These are phyloP conservation scores for Pangasianodon hypophthalmus DNA, from an alignment of 2,113 vertebrate species.

Conservation along the genomic window DNA sequence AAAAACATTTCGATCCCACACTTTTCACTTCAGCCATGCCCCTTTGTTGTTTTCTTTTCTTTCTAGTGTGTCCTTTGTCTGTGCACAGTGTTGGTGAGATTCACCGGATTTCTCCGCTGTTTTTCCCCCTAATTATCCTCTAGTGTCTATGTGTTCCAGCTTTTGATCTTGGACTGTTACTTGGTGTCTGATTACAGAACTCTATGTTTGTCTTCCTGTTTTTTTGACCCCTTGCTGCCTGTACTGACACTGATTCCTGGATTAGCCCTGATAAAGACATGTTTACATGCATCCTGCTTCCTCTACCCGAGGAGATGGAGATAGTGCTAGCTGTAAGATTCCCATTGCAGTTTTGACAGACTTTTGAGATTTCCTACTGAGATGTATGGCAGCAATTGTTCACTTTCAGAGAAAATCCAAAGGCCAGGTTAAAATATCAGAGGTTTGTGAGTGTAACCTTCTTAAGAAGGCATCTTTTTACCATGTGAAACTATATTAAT, in stretches of 20 bases:
- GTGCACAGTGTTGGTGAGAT: neutral
- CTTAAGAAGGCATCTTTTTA: neutral
- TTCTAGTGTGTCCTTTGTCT: neutral
- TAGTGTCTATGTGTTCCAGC: neutral
- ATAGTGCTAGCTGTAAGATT: neutral
- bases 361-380: neutral
- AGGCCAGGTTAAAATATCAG: neutral
- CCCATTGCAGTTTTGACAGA: neutral
- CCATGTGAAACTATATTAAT: neutral
- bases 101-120: neutral
- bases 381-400: neutral
- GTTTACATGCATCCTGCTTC: constrained; percentile 6
- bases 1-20: neutral
- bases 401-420: neutral
- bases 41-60: neutral
- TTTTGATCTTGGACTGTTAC: neutral
- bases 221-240: neutral
- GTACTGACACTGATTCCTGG: neutral
- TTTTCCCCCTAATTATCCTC: neutral
- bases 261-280: neutral
- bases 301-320: neutral
- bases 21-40: neutral
- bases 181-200: neutral
- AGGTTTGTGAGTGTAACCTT: neutral
- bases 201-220: neutral